Percentiles rank a stretch among this genome's conserved stretches.
Evolutionary conservation across 64 coral and sea anemone species (phyloP).

Genomic region (Cladopsammia gracilis): DNA sequence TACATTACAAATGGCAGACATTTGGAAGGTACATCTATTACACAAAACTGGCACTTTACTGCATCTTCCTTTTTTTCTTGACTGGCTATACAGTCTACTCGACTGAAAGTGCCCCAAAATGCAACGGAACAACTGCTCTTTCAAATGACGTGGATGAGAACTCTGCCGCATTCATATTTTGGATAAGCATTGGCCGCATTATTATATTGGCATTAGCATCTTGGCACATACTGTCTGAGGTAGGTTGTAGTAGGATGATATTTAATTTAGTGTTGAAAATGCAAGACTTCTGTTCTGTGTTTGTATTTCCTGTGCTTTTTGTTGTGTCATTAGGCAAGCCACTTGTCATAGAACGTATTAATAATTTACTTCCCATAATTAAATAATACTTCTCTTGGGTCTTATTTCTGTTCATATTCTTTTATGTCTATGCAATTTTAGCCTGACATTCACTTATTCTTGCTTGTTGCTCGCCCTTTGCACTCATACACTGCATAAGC

Average conservation of each 20-base stretch:
- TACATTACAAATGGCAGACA: conserved; percentile 87
- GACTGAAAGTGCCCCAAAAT: conserved; percentile 45
- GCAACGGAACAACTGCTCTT: not conserved
- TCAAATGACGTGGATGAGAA: not conserved
- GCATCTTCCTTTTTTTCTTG: conserved; percentile 84
- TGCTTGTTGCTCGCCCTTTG: no score
- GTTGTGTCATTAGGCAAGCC: no score
- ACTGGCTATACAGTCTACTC: conserved; percentile 83
- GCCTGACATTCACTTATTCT: no score
- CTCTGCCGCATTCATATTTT: conserved; percentile 50
- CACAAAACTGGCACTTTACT: conserved; percentile 80
- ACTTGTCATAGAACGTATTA: no score
- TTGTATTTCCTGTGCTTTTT: no score
- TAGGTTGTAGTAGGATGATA: conserved; percentile 1
- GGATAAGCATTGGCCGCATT: conserved; percentile 68
- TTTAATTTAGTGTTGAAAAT: no score
- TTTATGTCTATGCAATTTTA: no score
- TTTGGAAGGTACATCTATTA: conserved; percentile 91
- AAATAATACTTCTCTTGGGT: no score
- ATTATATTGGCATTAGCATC: conserved; percentile 71
- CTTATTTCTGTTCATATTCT: no score
- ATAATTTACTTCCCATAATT: no score
- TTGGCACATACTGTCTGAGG: conserved; percentile 84
- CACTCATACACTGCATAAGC: no score
- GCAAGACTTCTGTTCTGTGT: no score